phyloP scores from a whole-genome alignment of 2,797 vertebrate species.

The Characodon lateralis region DNA sequence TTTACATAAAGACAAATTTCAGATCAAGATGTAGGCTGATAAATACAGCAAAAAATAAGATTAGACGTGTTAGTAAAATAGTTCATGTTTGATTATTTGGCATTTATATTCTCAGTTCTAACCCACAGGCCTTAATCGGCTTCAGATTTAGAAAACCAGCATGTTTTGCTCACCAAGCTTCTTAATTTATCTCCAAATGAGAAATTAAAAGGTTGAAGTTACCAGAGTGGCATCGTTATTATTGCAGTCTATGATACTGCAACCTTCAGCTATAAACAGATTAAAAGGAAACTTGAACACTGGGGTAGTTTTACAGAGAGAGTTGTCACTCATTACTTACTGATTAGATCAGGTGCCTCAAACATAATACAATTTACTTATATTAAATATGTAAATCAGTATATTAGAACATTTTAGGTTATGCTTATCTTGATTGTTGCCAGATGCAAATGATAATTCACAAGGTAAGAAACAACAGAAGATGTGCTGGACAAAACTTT shows the following conservation, averaged over 20 bases:
- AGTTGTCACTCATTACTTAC: conserved; percentile 36
- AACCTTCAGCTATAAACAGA: conserved; percentile 41
- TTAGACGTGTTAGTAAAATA: conserved; percentile 44
- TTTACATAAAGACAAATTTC: conserved; percentile 15
- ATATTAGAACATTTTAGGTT: not conserved
- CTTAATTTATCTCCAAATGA: conserved; percentile 44
- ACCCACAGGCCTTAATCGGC: not conserved
- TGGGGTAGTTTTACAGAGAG: conserved; percentile 33
- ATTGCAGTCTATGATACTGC: conserved; percentile 41
- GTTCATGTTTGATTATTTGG: conserved; percentile 28
- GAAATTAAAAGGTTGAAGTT: conserved; percentile 40
- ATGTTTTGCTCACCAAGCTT: conserved; percentile 30
- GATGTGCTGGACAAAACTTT: not conserved
- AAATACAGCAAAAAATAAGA: not conserved
- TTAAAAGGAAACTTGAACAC: conserved; percentile 46
- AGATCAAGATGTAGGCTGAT: not conserved
- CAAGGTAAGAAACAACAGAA: conserved; percentile 1
- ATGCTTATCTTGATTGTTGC: conserved; percentile 14
- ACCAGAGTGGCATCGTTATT: conserved; percentile 22
- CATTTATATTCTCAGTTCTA: conserved; percentile 1
- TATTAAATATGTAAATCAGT: not conserved
- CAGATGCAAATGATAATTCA: conserved; percentile 21
- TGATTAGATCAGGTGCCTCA: conserved; percentile 40
- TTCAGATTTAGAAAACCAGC: conserved; percentile 27
- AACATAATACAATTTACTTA: conserved; percentile 35